Evolutionary conservation across 1,140 invertebrate genomes (phyloP), one percentile per base, ranked within the genome.

Genomic region (Trinorchestia longiramus): DNA sequence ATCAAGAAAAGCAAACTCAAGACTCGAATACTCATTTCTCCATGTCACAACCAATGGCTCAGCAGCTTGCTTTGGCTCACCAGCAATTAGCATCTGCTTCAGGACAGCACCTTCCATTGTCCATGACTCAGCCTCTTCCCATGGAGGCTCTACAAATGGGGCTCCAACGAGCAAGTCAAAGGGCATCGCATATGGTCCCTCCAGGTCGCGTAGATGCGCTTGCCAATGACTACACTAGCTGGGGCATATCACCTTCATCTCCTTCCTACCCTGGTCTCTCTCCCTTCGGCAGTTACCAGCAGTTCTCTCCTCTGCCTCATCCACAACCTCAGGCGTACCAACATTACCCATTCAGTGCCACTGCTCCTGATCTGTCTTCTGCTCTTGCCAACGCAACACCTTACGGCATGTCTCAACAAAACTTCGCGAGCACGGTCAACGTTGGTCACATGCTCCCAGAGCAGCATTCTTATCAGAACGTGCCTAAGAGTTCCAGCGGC

Each of bases 261-360:
- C 92, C 92, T 4, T 94, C 92, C 40, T 94, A 94, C 44, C 92
- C 92, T 44, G 92, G 92, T 1, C 44, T 94, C 4, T 94, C 92
- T 45, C 92, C 92, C 36, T 94, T 94, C 92, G 92, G 43, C 92
- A 94, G 92, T 44, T 94, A 94, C 92, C 92, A 94, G 92, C 43
- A 94, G 40, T 94, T 94, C 44, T 94, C 92, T 3, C 92, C 92
- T 44, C 44, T 94, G 43, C 92, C 92, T 94, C 92, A 94, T n/a
- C 43, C 11, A 17, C 92, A 94, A 44, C 43, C 92, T n/a, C 92
- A 94, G 43, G 92, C 92, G 43, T 94, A 94, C 40, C 92, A 44
- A 44, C 92, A 94, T 43, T 94, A 94, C 36, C 92, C 92, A 11
- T 94, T 94, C 92, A 94, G 92, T 47, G 92, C 92, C 36, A 94